Conservation (phyloP, 1,140 invertebrate genomes). For the Cecropterus lyciades region DNA sequence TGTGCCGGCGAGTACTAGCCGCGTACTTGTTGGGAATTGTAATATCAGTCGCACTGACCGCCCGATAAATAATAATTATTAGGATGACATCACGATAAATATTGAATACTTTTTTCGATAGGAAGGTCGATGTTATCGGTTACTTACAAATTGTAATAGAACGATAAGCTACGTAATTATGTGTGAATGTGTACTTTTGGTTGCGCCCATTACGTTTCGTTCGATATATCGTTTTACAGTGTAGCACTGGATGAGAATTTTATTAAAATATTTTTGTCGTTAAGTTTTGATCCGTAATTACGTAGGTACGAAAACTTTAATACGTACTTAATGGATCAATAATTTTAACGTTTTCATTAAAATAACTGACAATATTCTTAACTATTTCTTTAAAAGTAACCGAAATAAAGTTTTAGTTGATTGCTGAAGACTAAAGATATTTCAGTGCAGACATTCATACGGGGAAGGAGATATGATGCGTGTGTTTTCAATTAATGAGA, state of each 20-base stretch:
- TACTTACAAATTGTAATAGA: constrained; percentile 71
- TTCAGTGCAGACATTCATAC: constrained; percentile 4
- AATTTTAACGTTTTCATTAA: no score
- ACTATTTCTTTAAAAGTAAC: no score
- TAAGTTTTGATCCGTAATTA: no score
- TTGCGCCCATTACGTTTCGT: constrained; percentile 31
- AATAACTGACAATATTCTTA: no score
- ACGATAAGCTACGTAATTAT: constrained; percentile 67
- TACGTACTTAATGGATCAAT: no score
- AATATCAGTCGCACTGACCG: constrained; percentile 55
- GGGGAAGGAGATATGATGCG: constrained; percentile 32
- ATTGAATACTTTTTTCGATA: constrained; percentile 70
- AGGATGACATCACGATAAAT: constrained; percentile 71
- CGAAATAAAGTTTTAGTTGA: neutral
- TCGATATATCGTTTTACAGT: neutral
- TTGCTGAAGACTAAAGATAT: constrained; percentile 5
- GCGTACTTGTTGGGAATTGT: constrained; percentile 64
- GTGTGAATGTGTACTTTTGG: constrained; percentile 44
- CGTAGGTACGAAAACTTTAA: no score
- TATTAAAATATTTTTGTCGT: no score
- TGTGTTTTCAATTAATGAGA: constrained; percentile 40
- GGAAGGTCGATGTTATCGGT: constrained; percentile 74
- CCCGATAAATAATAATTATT: constrained; percentile 64
- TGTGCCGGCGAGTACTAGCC: constrained; percentile 66
- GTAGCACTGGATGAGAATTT: no score